Evolutionary conservation across 2,113 vertebrate species (phyloP).

Genomic region (Semicossyphus pulcher): DNA sequence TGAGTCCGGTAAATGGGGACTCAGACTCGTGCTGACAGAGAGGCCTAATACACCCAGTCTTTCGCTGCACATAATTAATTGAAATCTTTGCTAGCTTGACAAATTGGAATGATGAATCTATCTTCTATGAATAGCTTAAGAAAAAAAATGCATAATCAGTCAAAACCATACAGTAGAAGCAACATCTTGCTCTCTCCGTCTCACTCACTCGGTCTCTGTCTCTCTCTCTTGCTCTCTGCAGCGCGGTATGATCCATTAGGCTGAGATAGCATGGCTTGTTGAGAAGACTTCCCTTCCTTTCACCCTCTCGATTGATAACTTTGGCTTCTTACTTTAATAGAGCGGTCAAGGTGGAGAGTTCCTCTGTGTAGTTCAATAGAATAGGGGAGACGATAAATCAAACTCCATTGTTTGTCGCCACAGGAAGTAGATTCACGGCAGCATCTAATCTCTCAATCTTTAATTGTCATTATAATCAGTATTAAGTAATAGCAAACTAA

Average conservation of each 20-base stretch:
- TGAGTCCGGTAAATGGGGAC: constrained; percentile 96
- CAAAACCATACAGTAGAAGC: constrained; percentile 92
- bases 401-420: constrained; percentile 34
- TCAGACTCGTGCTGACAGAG: constrained; percentile 94
- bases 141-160: constrained; percentile 99
- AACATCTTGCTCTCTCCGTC: constrained; percentile 88
- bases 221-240: constrained; percentile 80
- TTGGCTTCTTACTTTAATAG: constrained; percentile 91
- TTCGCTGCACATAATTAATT: constrained; percentile 96
- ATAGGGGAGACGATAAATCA: constrained; percentile 77
- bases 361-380: constrained; percentile 81
- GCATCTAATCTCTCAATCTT: constrained; percentile 24
- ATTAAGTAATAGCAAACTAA: neutral
- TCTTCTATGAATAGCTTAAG: constrained; percentile 96
- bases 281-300: constrained; percentile 81
- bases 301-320: constrained; percentile 91
- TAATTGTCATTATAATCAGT: constrained; percentile 4
- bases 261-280: constrained; percentile 85
- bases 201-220: constrained; percentile 69
- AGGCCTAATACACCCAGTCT: constrained; percentile 88
- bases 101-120: constrained; percentile 99
- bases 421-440: constrained; percentile 45
- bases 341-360: constrained; percentile 89
- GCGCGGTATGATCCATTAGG: constrained; percentile 92
- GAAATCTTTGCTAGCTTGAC: constrained; percentile 97